phyloP scores from a whole-genome alignment of 1,140 invertebrate genomes.

The Danaus plexippus region DNA sequence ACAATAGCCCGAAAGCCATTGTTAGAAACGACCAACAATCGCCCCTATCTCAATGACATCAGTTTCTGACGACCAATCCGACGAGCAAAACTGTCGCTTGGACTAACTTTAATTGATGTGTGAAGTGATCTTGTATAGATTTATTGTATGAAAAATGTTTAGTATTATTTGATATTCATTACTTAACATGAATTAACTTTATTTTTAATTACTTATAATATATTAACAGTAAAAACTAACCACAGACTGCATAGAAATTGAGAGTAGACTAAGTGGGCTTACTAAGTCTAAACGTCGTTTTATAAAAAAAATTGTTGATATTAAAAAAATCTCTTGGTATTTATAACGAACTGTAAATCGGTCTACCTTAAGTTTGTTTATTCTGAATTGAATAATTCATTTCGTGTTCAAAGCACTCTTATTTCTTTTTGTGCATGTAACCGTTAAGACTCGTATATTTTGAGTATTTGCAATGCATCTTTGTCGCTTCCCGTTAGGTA shows the following conservation, averaged over 20 bases:
- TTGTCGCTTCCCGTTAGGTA: conserved; percentile 22
- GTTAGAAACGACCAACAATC: conserved; percentile 35
- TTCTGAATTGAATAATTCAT: conserved; percentile 35
- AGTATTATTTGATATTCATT: no score
- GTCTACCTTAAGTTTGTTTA: conserved; percentile 7
- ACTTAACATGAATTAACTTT: no score
- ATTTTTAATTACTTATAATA: no score
- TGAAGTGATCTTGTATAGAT: background rate
- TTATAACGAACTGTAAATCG: conserved; percentile 17
- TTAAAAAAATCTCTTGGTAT: no score
- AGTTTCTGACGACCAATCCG: conserved; percentile 34
- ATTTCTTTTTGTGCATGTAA: conserved; percentile 22
- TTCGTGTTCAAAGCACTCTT: conserved; percentile 14
- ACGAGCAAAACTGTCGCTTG: conserved; percentile 17
- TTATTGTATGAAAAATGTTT: no score
- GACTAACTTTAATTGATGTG: conserved; percentile 15
- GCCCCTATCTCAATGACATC: conserved; percentile 59
- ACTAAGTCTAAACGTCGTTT: no score
- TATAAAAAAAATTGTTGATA: no score
- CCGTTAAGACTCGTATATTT: conserved; percentile 22
- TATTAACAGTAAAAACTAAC: no score
- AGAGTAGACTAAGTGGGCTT: no score
- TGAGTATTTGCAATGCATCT: conserved; percentile 20
- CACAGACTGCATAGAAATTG: no score
- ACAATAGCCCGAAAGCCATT: conserved; percentile 50